These are phyloP conservation scores for Aradophagus sp. DNA, from an alignment of 1,140 invertebrate species.

Conservation along the genomic window DNA sequence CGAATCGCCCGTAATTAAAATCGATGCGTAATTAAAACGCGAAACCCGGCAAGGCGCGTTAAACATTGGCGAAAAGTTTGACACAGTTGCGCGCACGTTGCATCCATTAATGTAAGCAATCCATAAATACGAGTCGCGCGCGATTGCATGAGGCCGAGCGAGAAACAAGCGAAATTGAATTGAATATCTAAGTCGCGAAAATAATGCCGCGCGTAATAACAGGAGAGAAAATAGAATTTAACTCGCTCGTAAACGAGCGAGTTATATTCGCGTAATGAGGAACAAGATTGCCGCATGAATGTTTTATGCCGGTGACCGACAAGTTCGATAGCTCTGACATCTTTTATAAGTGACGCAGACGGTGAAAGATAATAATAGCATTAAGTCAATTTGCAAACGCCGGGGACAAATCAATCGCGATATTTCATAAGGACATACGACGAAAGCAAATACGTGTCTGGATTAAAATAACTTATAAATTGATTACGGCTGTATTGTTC, in stretches of 20 bases:
- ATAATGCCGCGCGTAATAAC: conserved; percentile 31
- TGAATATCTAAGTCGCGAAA: conserved; percentile 36
- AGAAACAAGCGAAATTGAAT: conserved; percentile 29
- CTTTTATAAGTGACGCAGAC: conserved; percentile 50
- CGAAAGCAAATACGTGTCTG: no score
- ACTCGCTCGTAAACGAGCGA: conserved; percentile 33
- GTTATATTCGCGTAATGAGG: conserved; percentile 43
- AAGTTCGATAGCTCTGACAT: conserved; percentile 46
- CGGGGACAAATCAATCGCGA: conserved; percentile 51
- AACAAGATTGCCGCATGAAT: conserved; percentile 51
- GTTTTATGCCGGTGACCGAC: conserved; percentile 47
- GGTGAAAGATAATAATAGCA: conserved; percentile 51
- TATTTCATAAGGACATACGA: conserved; percentile 34
- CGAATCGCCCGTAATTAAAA: conserved; percentile 2
- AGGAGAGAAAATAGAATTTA: conserved; percentile 41
- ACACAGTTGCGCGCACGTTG: conserved; percentile 13
- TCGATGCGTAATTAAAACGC: conserved; percentile 15
- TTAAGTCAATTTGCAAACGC: conserved; percentile 53
- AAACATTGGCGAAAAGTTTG: conserved; percentile 14
- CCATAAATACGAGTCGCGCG: no score
- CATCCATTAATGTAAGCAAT: conserved; percentile 38
- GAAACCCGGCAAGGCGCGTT: conserved; percentile 10
- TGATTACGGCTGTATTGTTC: no score
- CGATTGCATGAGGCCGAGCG: conserved; percentile 20
- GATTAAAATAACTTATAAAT: no score